Conservation (phyloP, 2,888 invertebrate species). For the Andrena trimmerana region DNA sequence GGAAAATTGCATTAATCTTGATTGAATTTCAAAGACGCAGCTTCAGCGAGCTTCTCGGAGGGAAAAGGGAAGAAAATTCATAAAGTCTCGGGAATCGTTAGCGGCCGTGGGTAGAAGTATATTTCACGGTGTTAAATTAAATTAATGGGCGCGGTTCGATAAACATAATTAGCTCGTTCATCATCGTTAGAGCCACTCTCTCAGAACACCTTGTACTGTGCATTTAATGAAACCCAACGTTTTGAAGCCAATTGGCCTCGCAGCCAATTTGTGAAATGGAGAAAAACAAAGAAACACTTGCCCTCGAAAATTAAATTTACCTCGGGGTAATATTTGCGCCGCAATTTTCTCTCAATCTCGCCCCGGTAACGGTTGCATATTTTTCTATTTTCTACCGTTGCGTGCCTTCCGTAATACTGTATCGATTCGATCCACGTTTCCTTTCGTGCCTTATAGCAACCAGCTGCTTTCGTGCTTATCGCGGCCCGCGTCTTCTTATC, state of each 20-base stretch:
- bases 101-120: background rate
- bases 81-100: background rate
- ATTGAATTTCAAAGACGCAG: constrained; percentile 36
- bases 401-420: too few relatives aligned
- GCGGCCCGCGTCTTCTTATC: background rate
- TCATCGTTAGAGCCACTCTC: constrained; percentile 1
- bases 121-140: background rate
- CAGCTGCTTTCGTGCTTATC: background rate
- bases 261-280: background rate
- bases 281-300: background rate
- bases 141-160: constrained; percentile 14
- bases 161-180: constrained; percentile 25
- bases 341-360: constrained; percentile 16
- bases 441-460: background rate
- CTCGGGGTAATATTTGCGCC: constrained; percentile 18
- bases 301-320: constrained; percentile 18
- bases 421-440: too few relatives aligned
- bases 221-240: too few relatives aligned
- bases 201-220: too few relatives aligned
- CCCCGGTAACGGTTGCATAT: constrained; percentile 1
- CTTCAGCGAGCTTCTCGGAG: background rate
- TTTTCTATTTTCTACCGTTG: background rate
- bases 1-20: constrained; percentile 51
- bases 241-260: too few relatives aligned
- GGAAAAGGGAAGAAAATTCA: constrained; percentile 2